These are phyloP conservation scores for Ptychadena robeensis DNA, from an alignment of 2,797 vertebrate genomes.

Conservation along the genomic window DNA sequence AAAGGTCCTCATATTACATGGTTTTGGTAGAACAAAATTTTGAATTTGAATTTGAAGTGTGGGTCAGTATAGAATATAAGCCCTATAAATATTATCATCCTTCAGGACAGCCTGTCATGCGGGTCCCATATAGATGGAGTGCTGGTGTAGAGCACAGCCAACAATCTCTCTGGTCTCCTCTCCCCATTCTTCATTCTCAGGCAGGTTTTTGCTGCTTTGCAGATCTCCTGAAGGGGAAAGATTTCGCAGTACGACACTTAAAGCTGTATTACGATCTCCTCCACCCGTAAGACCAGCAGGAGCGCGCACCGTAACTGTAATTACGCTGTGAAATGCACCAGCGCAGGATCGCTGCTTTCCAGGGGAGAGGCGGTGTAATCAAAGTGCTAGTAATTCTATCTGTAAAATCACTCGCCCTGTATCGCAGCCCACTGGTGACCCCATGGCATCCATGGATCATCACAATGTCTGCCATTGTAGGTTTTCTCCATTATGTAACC, in stretches of 20 bases:
- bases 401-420: neutral
- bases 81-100: neutral
- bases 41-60: neutral
- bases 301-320: slow-evolving; percentile 38
- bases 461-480: neutral
- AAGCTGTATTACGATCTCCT: slow-evolving; percentile 73
- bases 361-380: neutral
- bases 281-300: slow-evolving; percentile 42
- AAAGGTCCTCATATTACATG: too few species aligned
- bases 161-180: slow-evolving; percentile 4
- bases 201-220: slow-evolving; percentile 73
- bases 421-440: slow-evolving; percentile 19
- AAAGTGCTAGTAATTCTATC: neutral
- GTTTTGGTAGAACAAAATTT: too few species aligned
- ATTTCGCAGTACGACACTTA: slow-evolving; percentile 76
- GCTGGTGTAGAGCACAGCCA: slow-evolving; percentile 9
- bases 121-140: neutral
- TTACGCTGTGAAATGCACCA: slow-evolving; percentile 37
- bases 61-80: neutral
- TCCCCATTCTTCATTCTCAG: slow-evolving; percentile 38
- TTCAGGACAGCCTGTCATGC: neutral
- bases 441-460: neutral
- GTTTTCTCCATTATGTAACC: slow-evolving; percentile 30
- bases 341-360: slow-evolving; percentile 8
- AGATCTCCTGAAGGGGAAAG: slow-evolving; percentile 78